Conservation (phyloP, 1,140 invertebrate species). For the Drosophila pseudoananassae region DNA sequence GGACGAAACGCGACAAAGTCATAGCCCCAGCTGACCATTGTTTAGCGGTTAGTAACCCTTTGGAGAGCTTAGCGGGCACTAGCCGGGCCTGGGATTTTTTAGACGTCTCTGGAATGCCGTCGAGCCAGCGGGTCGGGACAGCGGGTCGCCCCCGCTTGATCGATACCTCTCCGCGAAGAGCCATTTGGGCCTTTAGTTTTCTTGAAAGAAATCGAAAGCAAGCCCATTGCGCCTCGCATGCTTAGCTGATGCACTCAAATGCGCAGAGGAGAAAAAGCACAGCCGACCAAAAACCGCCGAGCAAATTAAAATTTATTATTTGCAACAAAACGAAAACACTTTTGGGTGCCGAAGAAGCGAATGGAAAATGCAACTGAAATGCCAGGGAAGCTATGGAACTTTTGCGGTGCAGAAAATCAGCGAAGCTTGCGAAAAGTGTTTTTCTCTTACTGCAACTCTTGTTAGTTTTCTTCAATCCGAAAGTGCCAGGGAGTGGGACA, state of each 20-base stretch:
- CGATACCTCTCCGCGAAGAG: background rate
- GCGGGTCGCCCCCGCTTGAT: background rate
- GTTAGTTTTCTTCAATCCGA: constrained; percentile 57
- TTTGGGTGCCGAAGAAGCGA: constrained; percentile 49
- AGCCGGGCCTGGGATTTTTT: background rate
- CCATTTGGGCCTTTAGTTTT: constrained; percentile 30
- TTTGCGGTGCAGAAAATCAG: constrained; percentile 63
- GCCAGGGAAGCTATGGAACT: constrained; percentile 42
- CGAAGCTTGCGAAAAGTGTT: constrained; percentile 77
- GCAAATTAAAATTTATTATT: constrained; percentile 79
- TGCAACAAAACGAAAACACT: constrained; percentile 70
- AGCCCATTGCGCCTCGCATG: constrained; percentile 61
- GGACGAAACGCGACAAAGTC: constrained; percentile 45
- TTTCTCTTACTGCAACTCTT: constrained; percentile 41
- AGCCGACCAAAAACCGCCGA: constrained; percentile 37
- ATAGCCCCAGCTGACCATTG: constrained; percentile 59
- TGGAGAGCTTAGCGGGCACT: background rate
- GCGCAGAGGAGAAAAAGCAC: constrained; percentile 49
- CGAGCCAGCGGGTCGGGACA: background rate
- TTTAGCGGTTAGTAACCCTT: constrained; percentile 67
- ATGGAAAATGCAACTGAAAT: constrained; percentile 55
- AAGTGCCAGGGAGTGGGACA: constrained; percentile 43
- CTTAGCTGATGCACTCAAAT: constrained; percentile 75
- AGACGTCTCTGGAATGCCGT: background rate
- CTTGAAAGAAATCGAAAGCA: constrained; percentile 67